Evolutionary conservation across 2,113 vertebrate species (phyloP).

Genomic region (Gymnorhina tibicen): DNA sequence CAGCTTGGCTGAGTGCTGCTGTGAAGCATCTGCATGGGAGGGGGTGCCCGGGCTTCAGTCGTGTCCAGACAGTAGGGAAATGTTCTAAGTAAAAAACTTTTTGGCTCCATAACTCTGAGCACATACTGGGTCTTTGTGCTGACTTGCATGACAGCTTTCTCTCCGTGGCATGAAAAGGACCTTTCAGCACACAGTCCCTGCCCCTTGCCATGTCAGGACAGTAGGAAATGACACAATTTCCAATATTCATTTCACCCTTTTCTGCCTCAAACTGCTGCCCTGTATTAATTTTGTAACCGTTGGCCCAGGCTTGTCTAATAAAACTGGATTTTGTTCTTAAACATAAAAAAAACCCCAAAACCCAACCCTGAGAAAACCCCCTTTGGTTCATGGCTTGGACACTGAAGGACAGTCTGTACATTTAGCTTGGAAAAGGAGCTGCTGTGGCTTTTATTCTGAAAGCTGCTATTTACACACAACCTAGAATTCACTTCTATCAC

Average conservation of each 20-base stretch:
- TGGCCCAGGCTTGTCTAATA: background rate
- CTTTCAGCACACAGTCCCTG: conserved; percentile 11
- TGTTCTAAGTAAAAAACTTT: background rate
- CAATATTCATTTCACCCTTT: background rate
- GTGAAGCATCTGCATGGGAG: background rate
- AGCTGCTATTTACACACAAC: background rate
- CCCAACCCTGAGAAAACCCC: background rate
- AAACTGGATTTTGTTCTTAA: background rate
- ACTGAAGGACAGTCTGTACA: background rate
- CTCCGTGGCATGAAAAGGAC: conserved; percentile 6
- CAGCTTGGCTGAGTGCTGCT: background rate
- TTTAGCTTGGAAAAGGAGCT: background rate
- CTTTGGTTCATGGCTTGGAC: background rate
- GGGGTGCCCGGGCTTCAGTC: fast-evolving
- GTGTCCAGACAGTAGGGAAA: background rate
- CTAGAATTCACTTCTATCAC: background rate
- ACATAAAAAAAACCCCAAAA: background rate
- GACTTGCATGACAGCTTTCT: conserved; percentile 20
- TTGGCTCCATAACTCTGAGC: background rate
- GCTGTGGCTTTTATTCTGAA: background rate
- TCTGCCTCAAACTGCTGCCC: background rate
- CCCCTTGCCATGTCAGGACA: background rate
- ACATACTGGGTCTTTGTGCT: conserved; percentile 35
- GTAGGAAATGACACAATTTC: background rate
- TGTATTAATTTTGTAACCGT: background rate